These are phyloP conservation scores for Actenoides lindsayi DNA, from an alignment of 2,113 vertebrate genomes.

Conservation along the genomic window DNA sequence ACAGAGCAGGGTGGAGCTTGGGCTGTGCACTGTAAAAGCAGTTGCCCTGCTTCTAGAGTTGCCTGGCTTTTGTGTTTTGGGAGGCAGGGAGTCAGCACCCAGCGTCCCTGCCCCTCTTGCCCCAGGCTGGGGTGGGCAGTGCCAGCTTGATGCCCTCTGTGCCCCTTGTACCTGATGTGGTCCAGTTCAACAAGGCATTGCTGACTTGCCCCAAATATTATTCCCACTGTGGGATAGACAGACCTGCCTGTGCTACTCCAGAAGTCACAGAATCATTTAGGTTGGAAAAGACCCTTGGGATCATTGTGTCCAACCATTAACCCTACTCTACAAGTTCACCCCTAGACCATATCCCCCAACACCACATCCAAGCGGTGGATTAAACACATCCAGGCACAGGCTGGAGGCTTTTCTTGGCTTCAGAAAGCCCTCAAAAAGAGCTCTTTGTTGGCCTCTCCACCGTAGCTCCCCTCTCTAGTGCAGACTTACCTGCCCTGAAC, in stretches of 20 bases:
- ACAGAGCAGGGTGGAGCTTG: background rate
- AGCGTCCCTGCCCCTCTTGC: background rate
- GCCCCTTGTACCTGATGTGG: rapidly evolving
- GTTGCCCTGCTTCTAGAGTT: background rate
- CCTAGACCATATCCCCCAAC: no score
- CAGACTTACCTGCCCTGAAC: no score
- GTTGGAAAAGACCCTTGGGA: no score
- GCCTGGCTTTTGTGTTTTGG: background rate
- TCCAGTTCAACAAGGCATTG: background rate
- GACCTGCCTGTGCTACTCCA: background rate
- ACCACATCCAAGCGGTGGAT: no score
- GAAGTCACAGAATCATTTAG: background rate
- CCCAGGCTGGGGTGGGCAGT: background rate
- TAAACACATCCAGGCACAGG: no score
- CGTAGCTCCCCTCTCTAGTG: no score
- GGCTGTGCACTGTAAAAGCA: background rate
- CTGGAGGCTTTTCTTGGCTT: no score
- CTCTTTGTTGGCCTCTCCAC: no score
- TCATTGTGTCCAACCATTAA: no score
- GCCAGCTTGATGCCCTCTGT: background rate
- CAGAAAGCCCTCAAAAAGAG: no score
- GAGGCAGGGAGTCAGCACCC: background rate
- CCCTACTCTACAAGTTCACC: no score
- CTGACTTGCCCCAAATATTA: background rate
- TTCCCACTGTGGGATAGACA: background rate